These are phyloP conservation scores for Fulmarus glacialis DNA, from an alignment of 2,113 vertebrate species.

Conservation along the genomic window DNA sequence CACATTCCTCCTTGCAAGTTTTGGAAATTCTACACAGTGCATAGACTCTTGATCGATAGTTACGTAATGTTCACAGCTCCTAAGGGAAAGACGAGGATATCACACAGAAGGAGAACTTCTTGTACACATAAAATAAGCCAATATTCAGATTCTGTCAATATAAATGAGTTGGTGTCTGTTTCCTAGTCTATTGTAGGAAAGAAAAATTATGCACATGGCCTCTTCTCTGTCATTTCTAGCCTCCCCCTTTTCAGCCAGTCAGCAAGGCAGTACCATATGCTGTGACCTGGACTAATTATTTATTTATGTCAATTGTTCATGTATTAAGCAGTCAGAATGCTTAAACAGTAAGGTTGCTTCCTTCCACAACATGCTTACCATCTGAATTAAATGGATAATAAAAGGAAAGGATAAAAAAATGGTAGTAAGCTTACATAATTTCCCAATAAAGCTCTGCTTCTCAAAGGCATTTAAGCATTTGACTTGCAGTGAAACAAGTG, in stretches of 20 bases:
- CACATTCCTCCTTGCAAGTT: slow-evolving; percentile 65
- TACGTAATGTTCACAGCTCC: slow-evolving; percentile 66
- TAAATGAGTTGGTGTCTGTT: not conserved
- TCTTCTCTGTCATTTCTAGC: not conserved
- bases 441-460: not conserved
- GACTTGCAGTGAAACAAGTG: not conserved
- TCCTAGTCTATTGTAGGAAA: not conserved
- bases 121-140: slow-evolving; percentile 35
- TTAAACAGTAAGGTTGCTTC: not conserved
- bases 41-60: not conserved
- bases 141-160: not conserved
- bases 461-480: not conserved
- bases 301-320: not conserved
- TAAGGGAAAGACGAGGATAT: slow-evolving; percentile 36
- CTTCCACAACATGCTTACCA: not conserved
- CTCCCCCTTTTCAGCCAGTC: not conserved
- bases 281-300: not conserved
- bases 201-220: not conserved
- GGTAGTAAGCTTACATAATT: not conserved
- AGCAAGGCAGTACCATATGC: fast-evolving
- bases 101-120: slow-evolving; percentile 29
- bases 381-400: not conserved
- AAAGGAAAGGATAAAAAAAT: not conserved
- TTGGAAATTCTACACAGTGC: slow-evolving; percentile 67
- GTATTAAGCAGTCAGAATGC: not conserved